Evolutionary conservation across 2,797 vertebrate species (phyloP).

Genomic region (Hemitrygon akajei): DNA sequence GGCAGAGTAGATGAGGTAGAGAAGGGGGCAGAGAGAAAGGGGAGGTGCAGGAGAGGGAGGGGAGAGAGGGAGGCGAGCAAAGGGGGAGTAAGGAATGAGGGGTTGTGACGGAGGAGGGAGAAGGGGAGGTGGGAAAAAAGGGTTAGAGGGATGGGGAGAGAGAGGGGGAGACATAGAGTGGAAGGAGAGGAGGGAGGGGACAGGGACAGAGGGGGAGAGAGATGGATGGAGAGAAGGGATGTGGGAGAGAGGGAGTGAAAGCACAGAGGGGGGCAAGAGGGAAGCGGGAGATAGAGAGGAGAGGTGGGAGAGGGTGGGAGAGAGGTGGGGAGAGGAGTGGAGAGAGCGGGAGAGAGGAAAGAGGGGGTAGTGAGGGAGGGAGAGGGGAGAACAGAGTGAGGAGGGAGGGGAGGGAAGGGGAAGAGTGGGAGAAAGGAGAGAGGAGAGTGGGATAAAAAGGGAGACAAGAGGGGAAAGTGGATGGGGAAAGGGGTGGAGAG

Average conservation of each 20-base stretch:
- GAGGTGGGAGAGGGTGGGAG: neutral
- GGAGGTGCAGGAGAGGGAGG: neutral
- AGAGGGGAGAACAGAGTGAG: neutral
- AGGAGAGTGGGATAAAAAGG: too few species aligned
- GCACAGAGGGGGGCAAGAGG: neutral
- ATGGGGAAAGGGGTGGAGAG: too few species aligned
- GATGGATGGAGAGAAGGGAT: too few species aligned
- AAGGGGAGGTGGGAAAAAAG: too few species aligned
- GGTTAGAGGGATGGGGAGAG: too few species aligned
- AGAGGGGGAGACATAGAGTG: too few species aligned
- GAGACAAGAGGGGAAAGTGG: too few species aligned
- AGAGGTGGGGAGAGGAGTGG: neutral
- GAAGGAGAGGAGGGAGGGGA: too few species aligned
- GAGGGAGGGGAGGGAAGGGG: neutral
- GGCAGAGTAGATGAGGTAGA: fast-evolving
- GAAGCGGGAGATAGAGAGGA: neutral
- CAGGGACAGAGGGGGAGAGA: too few species aligned
- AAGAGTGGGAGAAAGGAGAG: too few species aligned
- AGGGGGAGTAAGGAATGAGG: too few species aligned
- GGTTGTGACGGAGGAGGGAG: neutral
- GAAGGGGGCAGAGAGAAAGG: too few species aligned
- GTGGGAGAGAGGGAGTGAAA: neutral
- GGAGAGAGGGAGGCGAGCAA: neutral
- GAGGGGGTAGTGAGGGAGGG: neutral
- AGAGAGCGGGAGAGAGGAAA: neutral